Conservation (phyloP, 2,888 invertebrate genomes). For the Athetis lepigone region DNA sequence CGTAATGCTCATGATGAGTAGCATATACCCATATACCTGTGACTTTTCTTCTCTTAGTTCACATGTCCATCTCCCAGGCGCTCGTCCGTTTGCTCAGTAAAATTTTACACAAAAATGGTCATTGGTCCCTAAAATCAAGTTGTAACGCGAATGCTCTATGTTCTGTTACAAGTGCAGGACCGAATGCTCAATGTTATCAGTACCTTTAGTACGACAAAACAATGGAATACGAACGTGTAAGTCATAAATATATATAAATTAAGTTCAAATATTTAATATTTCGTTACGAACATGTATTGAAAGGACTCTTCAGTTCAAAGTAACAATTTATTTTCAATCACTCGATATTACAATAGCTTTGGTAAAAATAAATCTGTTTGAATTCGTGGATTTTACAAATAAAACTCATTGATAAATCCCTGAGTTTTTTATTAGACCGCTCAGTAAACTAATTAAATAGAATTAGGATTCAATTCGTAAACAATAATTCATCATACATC, state of each 20-base stretch:
- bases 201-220: no score
- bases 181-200: no score
- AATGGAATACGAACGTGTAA: background rate
- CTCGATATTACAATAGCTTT: slow-evolving; percentile 30
- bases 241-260: slow-evolving; percentile 13
- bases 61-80: no score
- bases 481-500: slow-evolving; percentile 31
- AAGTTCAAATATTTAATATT: slow-evolving; percentile 14
- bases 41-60: no score
- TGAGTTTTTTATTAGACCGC: slow-evolving; percentile 45
- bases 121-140: no score
- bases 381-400: slow-evolving; percentile 32
- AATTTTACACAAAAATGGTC: no score
- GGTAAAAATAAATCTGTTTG: slow-evolving; percentile 32
- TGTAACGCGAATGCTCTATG: no score
- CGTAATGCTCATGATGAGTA: no score
- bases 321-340: slow-evolving; percentile 41
- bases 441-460: slow-evolving; percentile 38
- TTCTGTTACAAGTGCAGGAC: no score
- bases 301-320: slow-evolving; percentile 26
- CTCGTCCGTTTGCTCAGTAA: no score
- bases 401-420: slow-evolving; percentile 38
- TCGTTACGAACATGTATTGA: slow-evolving; percentile 5
- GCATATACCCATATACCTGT: no score
- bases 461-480: slow-evolving; percentile 8